Percentiles rank a stretch among this genome's conserved stretches.
Conservation (phyloP, 2,113 vertebrate genomes). For the Corythornis cristatus region DNA sequence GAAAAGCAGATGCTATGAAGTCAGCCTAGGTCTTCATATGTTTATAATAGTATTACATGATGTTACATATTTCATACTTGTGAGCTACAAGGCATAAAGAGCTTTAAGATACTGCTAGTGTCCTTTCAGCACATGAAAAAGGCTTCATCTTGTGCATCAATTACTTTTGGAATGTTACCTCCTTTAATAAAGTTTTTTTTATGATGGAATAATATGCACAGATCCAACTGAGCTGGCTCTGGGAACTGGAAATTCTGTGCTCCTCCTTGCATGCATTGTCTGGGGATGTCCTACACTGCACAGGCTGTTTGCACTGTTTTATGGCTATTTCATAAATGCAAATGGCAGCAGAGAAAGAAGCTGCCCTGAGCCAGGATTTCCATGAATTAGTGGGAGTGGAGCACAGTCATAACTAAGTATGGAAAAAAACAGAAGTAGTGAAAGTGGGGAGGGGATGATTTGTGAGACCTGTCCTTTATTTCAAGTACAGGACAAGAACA, state of each 20-base stretch:
- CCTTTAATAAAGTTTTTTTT: neutral
- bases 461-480: neutral
- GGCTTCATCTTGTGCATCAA: neutral
- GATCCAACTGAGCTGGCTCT: neutral
- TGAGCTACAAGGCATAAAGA: neutral
- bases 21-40: neutral
- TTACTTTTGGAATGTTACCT: neutral
- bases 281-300: accelerated
- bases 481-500: neutral
- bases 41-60: slow-evolving; percentile 20
- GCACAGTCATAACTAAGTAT: neutral
- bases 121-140: neutral
- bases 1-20: slow-evolving; percentile 2
- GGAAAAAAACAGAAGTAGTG: neutral
- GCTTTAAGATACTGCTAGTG: neutral
- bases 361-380: neutral
- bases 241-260: neutral
- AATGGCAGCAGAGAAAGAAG: neutral
- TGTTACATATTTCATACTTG: neutral
- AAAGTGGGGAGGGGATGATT: neutral
- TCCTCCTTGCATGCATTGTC: neutral
- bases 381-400: neutral
- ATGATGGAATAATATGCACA: neutral
- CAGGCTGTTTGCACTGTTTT: neutral
- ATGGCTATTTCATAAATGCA: neutral